phyloP scores from a whole-genome alignment of 1,140 invertebrate species.

The Helicorthomorpha holstii region DNA sequence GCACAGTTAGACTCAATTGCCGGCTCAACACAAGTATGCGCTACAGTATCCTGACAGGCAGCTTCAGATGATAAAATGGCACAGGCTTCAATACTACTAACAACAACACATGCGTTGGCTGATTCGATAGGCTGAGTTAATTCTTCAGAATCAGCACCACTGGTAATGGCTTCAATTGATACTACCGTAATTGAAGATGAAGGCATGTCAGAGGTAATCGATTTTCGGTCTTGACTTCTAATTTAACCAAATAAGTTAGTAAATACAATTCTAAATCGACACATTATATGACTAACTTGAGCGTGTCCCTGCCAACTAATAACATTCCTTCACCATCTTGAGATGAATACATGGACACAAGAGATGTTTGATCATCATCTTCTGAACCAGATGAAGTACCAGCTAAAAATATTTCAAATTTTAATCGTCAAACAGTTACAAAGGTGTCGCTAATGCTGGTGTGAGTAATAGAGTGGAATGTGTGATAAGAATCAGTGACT shows the following conservation, averaged over 20 bases:
- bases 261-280: neutral
- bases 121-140: too few relatives aligned
- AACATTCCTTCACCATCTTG: neutral
- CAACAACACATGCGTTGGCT: too few relatives aligned
- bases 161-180: too few relatives aligned
- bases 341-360: neutral
- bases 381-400: neutral
- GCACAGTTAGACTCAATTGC: neutral
- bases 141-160: too few relatives aligned
- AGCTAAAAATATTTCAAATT: too few relatives aligned
- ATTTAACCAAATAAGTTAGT: neutral
- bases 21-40: neutral
- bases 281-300: neutral
- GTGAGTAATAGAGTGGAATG: too few relatives aligned
- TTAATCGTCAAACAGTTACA: too few relatives aligned
- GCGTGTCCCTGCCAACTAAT: neutral
- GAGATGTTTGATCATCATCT: neutral
- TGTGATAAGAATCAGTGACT: neutral
- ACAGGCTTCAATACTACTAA: too few relatives aligned
- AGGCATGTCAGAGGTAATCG: neutral
- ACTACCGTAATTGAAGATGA: neutral
- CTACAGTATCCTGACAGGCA: neutral
- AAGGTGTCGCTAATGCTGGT: too few relatives aligned
- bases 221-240: neutral
- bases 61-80: neutral